Evolutionary conservation across 2,797 vertebrate genomes (phyloP).

Genomic region (Todus mexicanus): DNA sequence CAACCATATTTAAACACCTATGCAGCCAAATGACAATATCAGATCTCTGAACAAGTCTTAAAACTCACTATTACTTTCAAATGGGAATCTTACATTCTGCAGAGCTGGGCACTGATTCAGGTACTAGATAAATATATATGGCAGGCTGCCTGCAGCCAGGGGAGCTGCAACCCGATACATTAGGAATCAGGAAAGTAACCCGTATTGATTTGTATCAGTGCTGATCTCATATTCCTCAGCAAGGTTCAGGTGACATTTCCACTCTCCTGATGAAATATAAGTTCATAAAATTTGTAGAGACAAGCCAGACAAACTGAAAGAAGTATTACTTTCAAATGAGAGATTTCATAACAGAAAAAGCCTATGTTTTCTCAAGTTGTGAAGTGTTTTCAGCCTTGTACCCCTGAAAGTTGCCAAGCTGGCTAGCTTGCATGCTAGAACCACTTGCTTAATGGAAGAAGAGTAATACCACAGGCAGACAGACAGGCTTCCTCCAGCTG

Average conservation of each 20-base stretch:
- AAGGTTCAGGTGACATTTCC: conserved; percentile 10
- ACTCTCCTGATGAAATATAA: not conserved
- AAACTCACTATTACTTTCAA: not conserved
- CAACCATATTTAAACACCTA: not conserved
- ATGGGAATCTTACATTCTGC: not conserved
- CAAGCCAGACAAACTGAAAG: not conserved
- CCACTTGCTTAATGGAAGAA: not conserved
- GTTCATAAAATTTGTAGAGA: not conserved
- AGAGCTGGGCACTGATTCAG: not conserved
- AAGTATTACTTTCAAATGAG: conserved; percentile 2
- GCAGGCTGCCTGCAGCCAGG: not conserved
- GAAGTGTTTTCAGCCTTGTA: not conserved
- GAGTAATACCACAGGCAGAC: not conserved
- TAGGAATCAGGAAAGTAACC: conserved; percentile 34
- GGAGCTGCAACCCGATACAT: not conserved
- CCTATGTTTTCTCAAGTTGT: not conserved
- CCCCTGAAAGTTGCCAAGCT: not conserved
- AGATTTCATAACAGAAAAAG: not conserved
- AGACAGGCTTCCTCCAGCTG: not conserved
- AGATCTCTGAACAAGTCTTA: not conserved
- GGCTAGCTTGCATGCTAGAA: not conserved
- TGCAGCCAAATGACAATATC: not conserved
- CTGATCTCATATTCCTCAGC: not conserved
- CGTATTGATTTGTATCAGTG: conserved; percentile 36
- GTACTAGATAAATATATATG: not conserved